Conservation (phyloP, 2,888 invertebrate species). For the Emesis castigata region DNA sequence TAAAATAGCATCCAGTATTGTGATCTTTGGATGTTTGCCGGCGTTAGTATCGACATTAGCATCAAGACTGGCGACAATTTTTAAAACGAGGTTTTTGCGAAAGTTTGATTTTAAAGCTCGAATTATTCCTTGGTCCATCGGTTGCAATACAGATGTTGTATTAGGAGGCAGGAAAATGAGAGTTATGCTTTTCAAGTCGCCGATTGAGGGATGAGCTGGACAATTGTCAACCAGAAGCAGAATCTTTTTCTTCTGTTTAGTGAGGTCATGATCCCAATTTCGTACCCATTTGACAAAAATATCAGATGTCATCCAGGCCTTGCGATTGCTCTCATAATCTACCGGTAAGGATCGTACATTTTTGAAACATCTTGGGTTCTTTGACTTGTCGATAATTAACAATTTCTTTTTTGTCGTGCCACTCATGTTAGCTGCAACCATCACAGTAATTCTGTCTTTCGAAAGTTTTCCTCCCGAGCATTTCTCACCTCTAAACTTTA, state of each 20-base stretch:
- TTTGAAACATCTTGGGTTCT: too few relatives aligned
- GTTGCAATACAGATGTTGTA: slow-evolving; percentile 53
- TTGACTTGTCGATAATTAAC: too few relatives aligned
- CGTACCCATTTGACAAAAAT: slow-evolving; percentile 37
- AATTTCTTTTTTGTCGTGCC: slow-evolving; percentile 42
- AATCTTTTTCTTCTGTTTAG: slow-evolving; percentile 29
- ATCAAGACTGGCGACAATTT: slow-evolving; percentile 19
- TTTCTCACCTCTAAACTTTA: too few relatives aligned
- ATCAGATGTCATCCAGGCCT: slow-evolving; percentile 14
- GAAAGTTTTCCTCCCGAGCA: not conserved
- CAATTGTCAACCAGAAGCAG: slow-evolving; percentile 39
- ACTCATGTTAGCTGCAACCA: slow-evolving; percentile 72
- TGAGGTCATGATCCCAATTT: slow-evolving; percentile 45
- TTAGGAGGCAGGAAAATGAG: slow-evolving; percentile 65
- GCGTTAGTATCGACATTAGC: slow-evolving; percentile 12
- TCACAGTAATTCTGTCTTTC: slow-evolving; percentile 71
- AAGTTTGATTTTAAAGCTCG: not conserved
- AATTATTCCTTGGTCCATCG: slow-evolving; percentile 61
- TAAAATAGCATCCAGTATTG: slow-evolving; percentile 59
- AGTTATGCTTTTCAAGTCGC: slow-evolving; percentile 57
- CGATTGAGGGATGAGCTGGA: slow-evolving; percentile 64
- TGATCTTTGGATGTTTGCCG: slow-evolving; percentile 48
- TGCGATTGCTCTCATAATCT: slow-evolving; percentile 42
- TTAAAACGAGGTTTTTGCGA: not conserved
- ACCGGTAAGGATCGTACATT: slow-evolving; percentile 20